Base-by-base conservation (phyloP, 2,113 vertebrate genomes). In the Monarcha castaneiventris region DNA sequence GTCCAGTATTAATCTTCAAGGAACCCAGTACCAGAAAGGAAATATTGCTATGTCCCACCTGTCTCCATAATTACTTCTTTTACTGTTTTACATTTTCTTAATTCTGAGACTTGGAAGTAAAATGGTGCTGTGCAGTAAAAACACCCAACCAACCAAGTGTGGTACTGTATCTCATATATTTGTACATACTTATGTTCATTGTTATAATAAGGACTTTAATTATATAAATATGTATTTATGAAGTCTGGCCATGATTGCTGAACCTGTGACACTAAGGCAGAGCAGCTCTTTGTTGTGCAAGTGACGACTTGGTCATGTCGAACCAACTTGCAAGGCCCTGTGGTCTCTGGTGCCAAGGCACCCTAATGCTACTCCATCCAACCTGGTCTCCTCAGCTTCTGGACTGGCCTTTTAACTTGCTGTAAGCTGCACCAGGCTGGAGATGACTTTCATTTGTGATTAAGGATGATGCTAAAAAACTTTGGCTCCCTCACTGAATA, bases 231-330 rank as follows among this genome's bases (percentile, higher is more conserved):
- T 8, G 27, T 43, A 20, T 23, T 6, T 67, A 3, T 9, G 21
- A n/a, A 22, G 23, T 23, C 32, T 87, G n/a, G 17, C 22, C 16
- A 6, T 13, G 41, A 9, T 89, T 32, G 21, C 29, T 1, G 4
- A 78, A 16, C 27, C 21, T 1, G 0, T 39, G 69, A 30, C 30
- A 27, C n/a, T 44, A 18, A 37, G 15, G 44, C 59, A 73, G 33
- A 73, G 49, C 59, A 90, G 46, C 43, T 37, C 11, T 79, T 71
- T 10, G 21, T 20, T 16, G 43, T 46, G 32, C 21, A 7, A 21
- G 3, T 0, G 1, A 4, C n/a, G 35, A 10, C 22, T 68, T 52
- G 32, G 19, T 44, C 37, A 11, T 0, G 7, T 23, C 54, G 61
- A 78, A 49, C 22, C 22, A 48, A 15, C 44, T 59, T 55, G 48